Conservation (phyloP, 1,140 invertebrate species). For the Drosophila sucinea region DNA sequence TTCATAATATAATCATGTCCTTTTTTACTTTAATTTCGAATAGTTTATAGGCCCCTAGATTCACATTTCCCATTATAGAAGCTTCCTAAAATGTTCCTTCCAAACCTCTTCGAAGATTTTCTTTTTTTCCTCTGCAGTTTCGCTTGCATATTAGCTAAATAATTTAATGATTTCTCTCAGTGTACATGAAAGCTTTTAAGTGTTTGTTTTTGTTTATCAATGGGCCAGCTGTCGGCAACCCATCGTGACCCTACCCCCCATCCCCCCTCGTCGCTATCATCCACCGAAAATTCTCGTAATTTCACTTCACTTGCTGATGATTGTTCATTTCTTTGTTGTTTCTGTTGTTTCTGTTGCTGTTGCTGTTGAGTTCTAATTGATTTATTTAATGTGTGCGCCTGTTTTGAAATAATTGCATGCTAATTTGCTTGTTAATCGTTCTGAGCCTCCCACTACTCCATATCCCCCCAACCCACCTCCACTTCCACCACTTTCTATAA, state of each 20-base stretch:
- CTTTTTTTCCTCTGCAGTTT: no score
- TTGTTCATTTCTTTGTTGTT: conserved; percentile 48
- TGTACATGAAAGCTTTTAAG: conserved; percentile 66
- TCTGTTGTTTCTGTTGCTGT: conserved; percentile 44
- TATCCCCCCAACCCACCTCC: not conserved
- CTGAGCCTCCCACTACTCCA: not conserved
- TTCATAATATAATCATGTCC: no score
- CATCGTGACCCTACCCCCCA: not conserved
- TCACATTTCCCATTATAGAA: no score
- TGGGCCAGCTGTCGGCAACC: conserved; percentile 65
- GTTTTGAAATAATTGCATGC: conserved; percentile 79
- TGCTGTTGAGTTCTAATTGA: conserved; percentile 70
- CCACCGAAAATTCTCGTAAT: conserved; percentile 5
- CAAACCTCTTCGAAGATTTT: no score
- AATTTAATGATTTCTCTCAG: not conserved
- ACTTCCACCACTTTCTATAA: not conserved
- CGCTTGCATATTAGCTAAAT: no score
- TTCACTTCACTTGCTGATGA: conserved; percentile 27
- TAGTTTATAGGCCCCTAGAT: no score
- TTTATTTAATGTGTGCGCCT: conserved; percentile 72
- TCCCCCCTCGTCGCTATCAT: not conserved
- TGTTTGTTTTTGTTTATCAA: conserved; percentile 69
- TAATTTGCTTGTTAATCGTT: conserved; percentile 78
- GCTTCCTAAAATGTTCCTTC: no score
- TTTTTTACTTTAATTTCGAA: no score